These are phyloP conservation scores for Colostygia pectinataria DNA, from an alignment of 2,888 invertebrate genomes.

Conservation along the genomic window DNA sequence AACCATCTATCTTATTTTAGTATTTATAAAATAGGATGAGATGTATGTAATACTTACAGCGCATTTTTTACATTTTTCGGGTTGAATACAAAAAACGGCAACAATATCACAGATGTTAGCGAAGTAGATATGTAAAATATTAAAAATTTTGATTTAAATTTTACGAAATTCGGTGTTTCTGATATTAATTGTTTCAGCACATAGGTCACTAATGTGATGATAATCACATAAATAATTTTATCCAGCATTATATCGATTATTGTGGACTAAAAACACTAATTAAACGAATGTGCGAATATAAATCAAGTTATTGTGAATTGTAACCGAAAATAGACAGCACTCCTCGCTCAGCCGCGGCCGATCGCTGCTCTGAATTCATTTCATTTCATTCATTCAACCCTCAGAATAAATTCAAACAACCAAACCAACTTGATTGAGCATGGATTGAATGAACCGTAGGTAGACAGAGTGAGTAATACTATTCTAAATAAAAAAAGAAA, in stretches of 20 bases:
- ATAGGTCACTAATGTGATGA: slow-evolving; percentile 65
- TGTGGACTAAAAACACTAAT: slow-evolving; percentile 11
- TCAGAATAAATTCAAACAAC: too few relatives aligned
- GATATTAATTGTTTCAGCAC: slow-evolving; percentile 75
- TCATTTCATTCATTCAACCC: too few relatives aligned
- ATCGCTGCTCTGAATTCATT: too few relatives aligned
- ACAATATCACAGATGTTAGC: slow-evolving; percentile 63
- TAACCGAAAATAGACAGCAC: slow-evolving; percentile 2
- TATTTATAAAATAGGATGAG: background rate
- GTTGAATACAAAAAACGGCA: slow-evolving; percentile 77
- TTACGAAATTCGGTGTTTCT: slow-evolving; percentile 76
- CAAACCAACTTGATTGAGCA: too few relatives aligned
- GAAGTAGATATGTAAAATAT: slow-evolving; percentile 75
- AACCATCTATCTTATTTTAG: too few relatives aligned
- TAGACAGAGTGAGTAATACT: too few relatives aligned
- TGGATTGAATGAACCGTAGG: too few relatives aligned
- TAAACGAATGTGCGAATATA: background rate
- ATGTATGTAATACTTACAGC: slow-evolving; percentile 70
- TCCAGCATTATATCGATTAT: slow-evolving; percentile 61
- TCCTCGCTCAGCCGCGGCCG: too few relatives aligned
- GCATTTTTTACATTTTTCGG: slow-evolving; percentile 80
- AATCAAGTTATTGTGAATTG: background rate
- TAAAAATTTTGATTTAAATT: slow-evolving; percentile 78
- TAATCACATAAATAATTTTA: slow-evolving; percentile 65
- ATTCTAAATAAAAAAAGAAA: too few relatives aligned